A percentile compares a stretch with the other conserved stretches of the same genome.
Evolutionary conservation across 2,113 vertebrate genomes (phyloP).

Genomic region (Aleadryas rufinucha): DNA sequence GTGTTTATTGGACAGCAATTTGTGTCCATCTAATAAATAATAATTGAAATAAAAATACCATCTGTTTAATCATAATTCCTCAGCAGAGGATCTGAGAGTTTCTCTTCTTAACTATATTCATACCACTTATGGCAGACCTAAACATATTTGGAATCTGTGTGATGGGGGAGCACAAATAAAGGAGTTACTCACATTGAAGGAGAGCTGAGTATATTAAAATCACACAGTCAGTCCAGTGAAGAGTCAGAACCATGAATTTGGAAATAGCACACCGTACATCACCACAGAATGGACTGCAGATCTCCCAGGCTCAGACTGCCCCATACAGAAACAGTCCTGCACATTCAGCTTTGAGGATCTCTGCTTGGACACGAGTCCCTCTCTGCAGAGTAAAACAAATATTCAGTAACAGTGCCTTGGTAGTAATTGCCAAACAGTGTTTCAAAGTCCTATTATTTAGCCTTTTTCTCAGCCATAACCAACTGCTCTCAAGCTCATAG

Average conservation of each 20-base stretch:
- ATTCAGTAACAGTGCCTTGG: neutral
- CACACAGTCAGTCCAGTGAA: accelerated
- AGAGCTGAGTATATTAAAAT: neutral
- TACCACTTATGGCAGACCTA: neutral
- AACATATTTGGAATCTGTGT: neutral
- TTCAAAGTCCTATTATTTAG: neutral
- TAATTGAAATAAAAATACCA: neutral
- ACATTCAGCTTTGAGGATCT: neutral
- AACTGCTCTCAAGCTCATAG: neutral
- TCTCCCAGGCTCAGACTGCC: neutral
- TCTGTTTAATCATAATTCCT: neutral
- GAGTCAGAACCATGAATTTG: neutral
- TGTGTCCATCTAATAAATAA: neutral
- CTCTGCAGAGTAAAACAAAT: neutral
- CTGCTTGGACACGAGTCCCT: neutral
- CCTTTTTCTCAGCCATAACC: neutral
- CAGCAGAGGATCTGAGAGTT: neutral
- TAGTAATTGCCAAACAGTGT: neutral
- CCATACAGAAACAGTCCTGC: neutral
- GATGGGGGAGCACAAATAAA: neutral
- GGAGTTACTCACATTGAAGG: neutral
- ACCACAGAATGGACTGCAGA: neutral
- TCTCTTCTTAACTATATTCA: neutral
- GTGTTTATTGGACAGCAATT: accelerated
- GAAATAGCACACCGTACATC: neutral